Conservation (phyloP, 2,888 invertebrate species). For the Selenia dentaria region DNA sequence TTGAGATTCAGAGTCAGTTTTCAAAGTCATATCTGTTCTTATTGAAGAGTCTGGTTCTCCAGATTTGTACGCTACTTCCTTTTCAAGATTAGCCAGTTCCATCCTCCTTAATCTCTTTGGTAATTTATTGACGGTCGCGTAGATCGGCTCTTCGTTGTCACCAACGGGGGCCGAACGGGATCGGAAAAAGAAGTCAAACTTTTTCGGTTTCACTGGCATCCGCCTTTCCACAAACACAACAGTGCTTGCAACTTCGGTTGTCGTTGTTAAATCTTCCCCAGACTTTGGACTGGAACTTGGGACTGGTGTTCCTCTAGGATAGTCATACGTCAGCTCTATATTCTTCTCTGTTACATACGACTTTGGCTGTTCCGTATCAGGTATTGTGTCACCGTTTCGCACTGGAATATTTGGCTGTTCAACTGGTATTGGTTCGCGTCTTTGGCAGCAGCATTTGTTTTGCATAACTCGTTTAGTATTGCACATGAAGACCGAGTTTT, state of each 20-base stretch:
- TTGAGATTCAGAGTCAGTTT: conserved; percentile 75
- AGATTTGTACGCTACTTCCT: conserved; percentile 74
- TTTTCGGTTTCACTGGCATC: conserved; percentile 75
- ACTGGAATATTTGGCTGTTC: conserved; percentile 11
- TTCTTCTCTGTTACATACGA: conserved; percentile 80
- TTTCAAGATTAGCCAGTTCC: conserved; percentile 77
- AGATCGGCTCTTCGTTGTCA: conserved; percentile 77
- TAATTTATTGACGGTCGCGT: conserved; percentile 79
- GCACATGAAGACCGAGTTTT: conserved; percentile 80
- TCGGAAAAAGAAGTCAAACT: conserved; percentile 77
- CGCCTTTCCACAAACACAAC: conserved; percentile 79
- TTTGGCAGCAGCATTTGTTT: conserved; percentile 72
- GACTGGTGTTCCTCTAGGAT: conserved; percentile 72
- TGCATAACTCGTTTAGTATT: conserved; percentile 73
- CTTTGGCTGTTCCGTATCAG: conserved; percentile 51
- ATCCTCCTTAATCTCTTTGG: conserved; percentile 77
- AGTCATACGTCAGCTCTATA: conserved; percentile 79
- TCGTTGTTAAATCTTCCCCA: conserved; percentile 70
- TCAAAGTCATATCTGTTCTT: conserved; percentile 68
- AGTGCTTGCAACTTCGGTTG: conserved; percentile 80
- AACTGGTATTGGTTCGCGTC: conserved; percentile 45
- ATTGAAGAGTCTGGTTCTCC: conserved; percentile 72
- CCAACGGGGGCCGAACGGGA: conserved; percentile 81
- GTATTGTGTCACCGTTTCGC: conserved; percentile 32
- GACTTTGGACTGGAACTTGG: conserved; percentile 63